A percentile compares a stretch with the other conserved stretches of the same genome.
Evolutionary conservation across 2,113 vertebrate genomes (phyloP).

Genomic region (Mungos mungo): DNA sequence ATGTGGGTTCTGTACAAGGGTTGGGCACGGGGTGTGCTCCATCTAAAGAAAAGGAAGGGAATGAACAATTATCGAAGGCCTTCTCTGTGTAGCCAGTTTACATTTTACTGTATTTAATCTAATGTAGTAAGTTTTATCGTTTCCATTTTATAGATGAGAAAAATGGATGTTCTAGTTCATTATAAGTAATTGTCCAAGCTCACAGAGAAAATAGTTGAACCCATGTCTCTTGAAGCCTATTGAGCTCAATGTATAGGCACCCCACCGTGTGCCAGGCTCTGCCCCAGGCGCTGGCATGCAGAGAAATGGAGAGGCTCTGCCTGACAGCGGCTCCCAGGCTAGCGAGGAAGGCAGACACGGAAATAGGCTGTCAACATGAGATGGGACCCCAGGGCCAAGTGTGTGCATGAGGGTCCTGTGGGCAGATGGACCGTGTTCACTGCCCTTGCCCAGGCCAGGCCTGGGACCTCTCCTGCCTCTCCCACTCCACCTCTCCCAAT

Average conservation of each 20-base stretch:
- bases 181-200: neutral
- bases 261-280: neutral
- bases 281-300: too few species aligned
- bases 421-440: neutral
- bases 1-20: neutral
- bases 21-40: neutral
- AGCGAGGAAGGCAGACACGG: neutral
- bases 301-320: neutral
- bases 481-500: too few species aligned
- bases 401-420: too few species aligned
- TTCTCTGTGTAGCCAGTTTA: neutral
- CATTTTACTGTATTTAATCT: neutral
- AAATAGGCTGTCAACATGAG: neutral
- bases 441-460: neutral
- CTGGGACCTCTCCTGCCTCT: neutral
- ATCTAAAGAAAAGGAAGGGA: neutral
- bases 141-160: neutral
- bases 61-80: neutral
- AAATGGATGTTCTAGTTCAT: neutral
- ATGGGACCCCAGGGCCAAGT: neutral
- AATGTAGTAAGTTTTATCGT: neutral
- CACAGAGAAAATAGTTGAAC: neutral
- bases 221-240: neutral
- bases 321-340: neutral
- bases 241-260: neutral